Base-by-base conservation (phyloP, 2,888 invertebrate genomes). In the Arenicola marina region DNA sequence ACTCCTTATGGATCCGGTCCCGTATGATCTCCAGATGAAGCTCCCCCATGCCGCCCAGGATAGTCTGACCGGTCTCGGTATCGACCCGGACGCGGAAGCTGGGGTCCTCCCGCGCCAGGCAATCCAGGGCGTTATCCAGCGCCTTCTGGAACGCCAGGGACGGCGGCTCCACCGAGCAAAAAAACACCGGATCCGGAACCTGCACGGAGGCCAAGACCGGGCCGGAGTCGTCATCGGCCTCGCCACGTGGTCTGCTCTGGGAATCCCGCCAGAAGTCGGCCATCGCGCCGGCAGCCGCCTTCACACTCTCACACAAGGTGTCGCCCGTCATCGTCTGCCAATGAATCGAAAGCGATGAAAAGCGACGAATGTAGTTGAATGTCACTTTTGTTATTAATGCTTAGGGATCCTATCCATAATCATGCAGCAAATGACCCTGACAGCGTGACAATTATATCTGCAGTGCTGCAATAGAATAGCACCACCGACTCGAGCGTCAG, bases 111-210 rank as follows among this genome's bases (percentile, higher is more conserved):
- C 92, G 86, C 79, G 90, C 89, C 57, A 98, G 84, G 79, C 93
- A 90, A 2, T 84, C 85, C 29, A 98, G 86, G 0, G 96, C 96
- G 18, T 85, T 84, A 71, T 97, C 96, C 75, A 97, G 85, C 0
- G 89, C 86, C 48, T 84, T 84, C 84, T 95, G 93, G 63, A 87
- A 87, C 0, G 90, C 87, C 72, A 90, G 78, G 73, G 92, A 92
- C 0, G 93, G 91, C 0, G 97, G 92, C 85, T 99, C 98, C 68
- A 99, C 90, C 1, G 94, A 92, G 82, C 98, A 97, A 78, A 96
- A 92, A 85, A 96, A 98, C 0, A 99, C 99, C 0, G 99, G 95
- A 77, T 94, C 92, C 0, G 96, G 96, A 63, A 95, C 85, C 51
- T 87, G 87, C 0, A 92, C 87, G 1, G 91, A 90, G 71, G 81